Evolutionary conservation across 2,113 vertebrate species (phyloP).

Genomic region (Arothron firmamentum): DNA sequence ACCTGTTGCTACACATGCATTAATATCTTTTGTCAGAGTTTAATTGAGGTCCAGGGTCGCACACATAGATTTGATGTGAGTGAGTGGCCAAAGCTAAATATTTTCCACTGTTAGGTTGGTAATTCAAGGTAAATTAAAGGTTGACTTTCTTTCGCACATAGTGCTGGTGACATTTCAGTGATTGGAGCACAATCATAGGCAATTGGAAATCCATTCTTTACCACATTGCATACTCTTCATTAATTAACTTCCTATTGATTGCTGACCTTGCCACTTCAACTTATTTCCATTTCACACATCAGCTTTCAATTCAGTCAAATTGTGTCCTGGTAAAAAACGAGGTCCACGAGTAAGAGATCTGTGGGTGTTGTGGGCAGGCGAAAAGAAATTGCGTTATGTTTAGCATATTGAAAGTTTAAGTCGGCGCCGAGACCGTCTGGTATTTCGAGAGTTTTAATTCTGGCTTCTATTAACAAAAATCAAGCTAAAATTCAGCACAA

Average conservation of each 20-base stretch:
- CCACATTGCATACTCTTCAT: constrained; percentile 68
- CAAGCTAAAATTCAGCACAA: too few species aligned
- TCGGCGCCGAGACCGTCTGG: neutral
- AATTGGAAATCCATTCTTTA: constrained; percentile 71
- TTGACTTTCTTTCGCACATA: constrained; percentile 34
- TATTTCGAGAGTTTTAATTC: constrained; percentile 4
- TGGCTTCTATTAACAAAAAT: constrained; percentile 12
- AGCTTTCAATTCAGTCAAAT: constrained; percentile 38
- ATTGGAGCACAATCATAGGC: constrained; percentile 58
- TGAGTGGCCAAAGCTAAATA: constrained; percentile 9
- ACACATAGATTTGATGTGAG: neutral
- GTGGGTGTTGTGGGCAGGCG: constrained; percentile 29
- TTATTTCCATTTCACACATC: constrained; percentile 58
- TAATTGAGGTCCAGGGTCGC: neutral
- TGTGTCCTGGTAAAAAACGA: constrained; percentile 27
- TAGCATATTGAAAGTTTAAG: too few species aligned
- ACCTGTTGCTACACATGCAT: neutral
- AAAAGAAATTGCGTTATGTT: constrained; percentile 13
- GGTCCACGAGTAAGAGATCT: neutral
- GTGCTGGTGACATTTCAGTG: constrained; percentile 58
- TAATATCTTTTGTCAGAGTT: constrained; percentile 4
- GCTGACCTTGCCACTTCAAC: constrained; percentile 63
- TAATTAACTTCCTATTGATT: constrained; percentile 78
- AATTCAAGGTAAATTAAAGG: constrained; percentile 45
- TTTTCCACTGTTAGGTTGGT: constrained; percentile 22